phyloP scores from a whole-genome alignment of 2,888 invertebrate species.

The Phlogophora meticulosa region DNA sequence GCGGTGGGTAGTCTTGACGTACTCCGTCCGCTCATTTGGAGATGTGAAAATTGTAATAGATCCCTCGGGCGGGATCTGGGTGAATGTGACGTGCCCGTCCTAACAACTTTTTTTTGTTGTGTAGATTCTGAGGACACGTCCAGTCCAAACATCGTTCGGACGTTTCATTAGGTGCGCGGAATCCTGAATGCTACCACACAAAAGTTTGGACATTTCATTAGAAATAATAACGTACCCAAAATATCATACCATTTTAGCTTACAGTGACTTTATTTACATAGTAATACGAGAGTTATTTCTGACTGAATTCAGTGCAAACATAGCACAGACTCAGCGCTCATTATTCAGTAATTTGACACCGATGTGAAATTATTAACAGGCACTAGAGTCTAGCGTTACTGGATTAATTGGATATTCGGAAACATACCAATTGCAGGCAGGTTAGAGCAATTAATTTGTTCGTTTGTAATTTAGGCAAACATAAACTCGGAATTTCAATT shows the following conservation, averaged over 20 bases:
- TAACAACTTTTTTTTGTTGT: slow-evolving; percentile 42
- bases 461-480: slow-evolving; percentile 30
- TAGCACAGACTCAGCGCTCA: slow-evolving; percentile 7
- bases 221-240: slow-evolving; percentile 8
- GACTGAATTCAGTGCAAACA: slow-evolving; percentile 13
- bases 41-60: slow-evolving; percentile 49
- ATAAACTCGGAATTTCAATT: slow-evolving; percentile 11
- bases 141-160: slow-evolving; percentile 12
- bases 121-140: slow-evolving; percentile 30
- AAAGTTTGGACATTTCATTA: slow-evolving; percentile 28
- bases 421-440: slow-evolving; percentile 15
- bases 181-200: slow-evolving; percentile 14
- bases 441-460: slow-evolving; percentile 23
- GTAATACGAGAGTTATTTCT: slow-evolving; percentile 14
- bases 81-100: slow-evolving; percentile 36
- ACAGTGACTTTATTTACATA: slow-evolving; percentile 20
- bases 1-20: slow-evolving; percentile 38
- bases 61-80: slow-evolving; percentile 30
- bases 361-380: slow-evolving; percentile 43
- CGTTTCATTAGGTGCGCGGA: slow-evolving; percentile 25
- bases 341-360: slow-evolving; percentile 45
- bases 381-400: slow-evolving; percentile 24
- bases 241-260: slow-evolving; percentile 21
- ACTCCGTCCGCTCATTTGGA: slow-evolving; percentile 50
- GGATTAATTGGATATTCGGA: slow-evolving; percentile 46